Conservation (phyloP, 2,113 vertebrate species). For the Typhlomys cinereus region DNA sequence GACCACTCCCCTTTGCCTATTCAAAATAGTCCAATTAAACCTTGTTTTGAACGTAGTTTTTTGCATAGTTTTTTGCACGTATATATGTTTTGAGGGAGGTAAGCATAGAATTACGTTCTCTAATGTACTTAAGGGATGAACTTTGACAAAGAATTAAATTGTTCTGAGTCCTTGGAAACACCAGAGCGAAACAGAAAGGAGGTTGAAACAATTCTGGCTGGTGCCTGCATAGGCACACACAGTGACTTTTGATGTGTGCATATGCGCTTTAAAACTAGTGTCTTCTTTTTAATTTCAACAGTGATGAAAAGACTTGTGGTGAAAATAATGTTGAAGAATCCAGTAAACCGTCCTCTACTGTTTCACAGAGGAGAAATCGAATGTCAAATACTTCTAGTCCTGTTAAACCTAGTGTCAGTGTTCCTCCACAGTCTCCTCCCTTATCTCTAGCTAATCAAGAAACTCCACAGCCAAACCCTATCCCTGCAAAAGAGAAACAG, state of each 20-base stretch:
- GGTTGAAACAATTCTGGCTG: too few relatives aligned
- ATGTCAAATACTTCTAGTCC: conserved; percentile 89
- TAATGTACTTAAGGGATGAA: background rate
- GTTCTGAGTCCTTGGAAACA: too few relatives aligned
- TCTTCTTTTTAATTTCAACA: conserved; percentile 78
- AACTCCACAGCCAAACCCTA: conserved; percentile 37
- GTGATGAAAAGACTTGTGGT: conserved; percentile 79
- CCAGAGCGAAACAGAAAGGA: too few relatives aligned
- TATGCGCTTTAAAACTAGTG: background rate
- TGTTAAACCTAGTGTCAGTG: conserved; percentile 84
- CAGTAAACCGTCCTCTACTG: conserved; percentile 77
- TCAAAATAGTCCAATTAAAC: background rate
- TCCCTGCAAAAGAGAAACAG: conserved; percentile 72
- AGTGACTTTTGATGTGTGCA: too few relatives aligned
- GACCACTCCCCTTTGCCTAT: background rate
- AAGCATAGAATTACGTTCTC: background rate
- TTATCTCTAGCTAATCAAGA: conserved; percentile 75
- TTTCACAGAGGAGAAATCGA: conserved; percentile 91
- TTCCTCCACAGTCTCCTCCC: conserved; percentile 76
- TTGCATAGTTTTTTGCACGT: background rate
- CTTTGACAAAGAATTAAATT: background rate
- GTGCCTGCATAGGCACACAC: too few relatives aligned
- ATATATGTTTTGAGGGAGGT: background rate
- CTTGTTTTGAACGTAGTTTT: conserved; percentile 1
- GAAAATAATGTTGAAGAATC: conserved; percentile 73